Evolutionary conservation across 2,888 invertebrate species (phyloP).

Genomic region (Apoda limacodes): DNA sequence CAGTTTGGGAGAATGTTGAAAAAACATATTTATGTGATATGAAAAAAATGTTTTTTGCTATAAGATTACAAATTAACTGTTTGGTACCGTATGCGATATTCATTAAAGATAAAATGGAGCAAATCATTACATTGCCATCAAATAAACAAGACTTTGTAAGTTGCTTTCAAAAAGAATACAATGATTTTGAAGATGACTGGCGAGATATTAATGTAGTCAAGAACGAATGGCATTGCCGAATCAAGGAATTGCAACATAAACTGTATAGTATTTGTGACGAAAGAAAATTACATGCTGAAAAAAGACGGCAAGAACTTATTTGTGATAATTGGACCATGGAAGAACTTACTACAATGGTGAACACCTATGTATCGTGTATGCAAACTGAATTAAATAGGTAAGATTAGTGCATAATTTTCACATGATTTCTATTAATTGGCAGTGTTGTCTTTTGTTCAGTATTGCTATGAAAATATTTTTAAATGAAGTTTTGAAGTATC

Average conservation of each 20-base stretch:
- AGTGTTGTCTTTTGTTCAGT: constrained; percentile 22
- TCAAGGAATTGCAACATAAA: constrained; percentile 58
- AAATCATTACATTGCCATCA: constrained; percentile 67
- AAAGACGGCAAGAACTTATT: constrained; percentile 62
- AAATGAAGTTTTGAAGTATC: no score
- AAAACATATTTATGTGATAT: constrained; percentile 61
- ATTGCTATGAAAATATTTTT: constrained; percentile 5
- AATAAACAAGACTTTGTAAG: constrained; percentile 67
- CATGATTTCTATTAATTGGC: no score
- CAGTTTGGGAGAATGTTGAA: constrained; percentile 65
- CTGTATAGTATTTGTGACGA: constrained; percentile 69
- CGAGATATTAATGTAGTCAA: constrained; percentile 68
- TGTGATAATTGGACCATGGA: constrained; percentile 68
- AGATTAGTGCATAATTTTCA: no score
- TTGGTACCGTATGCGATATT: constrained; percentile 69
- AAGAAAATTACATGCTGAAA: constrained; percentile 64
- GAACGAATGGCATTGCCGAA: constrained; percentile 71
- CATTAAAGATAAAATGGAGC: constrained; percentile 63
- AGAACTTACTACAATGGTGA: constrained; percentile 63
- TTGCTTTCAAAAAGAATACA: constrained; percentile 70
- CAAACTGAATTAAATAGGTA: constrained; percentile 73
- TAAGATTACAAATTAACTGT: constrained; percentile 63
- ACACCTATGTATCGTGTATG: constrained; percentile 66
- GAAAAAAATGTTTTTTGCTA: constrained; percentile 68
- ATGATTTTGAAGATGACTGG: constrained; percentile 70